These are phyloP conservation scores for Halichoeres trimaculatus DNA, from an alignment of 2,113 vertebrate genomes.

Conservation along the genomic window DNA sequence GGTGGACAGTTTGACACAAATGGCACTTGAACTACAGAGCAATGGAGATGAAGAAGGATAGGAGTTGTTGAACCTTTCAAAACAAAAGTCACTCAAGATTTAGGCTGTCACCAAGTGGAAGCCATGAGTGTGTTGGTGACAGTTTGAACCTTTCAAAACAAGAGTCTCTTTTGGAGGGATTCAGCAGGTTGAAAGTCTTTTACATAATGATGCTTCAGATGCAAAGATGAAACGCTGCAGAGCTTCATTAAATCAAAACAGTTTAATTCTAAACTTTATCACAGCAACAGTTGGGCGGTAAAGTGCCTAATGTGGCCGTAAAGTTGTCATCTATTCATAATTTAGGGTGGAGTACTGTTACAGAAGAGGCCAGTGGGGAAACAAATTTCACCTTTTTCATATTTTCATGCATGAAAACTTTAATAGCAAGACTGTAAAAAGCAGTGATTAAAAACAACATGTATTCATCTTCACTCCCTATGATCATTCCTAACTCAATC, in stretches of 20 bases:
- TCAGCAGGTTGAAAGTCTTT: not conserved
- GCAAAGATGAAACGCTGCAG: not conserved
- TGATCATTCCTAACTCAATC: constrained; percentile 12
- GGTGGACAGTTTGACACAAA: constrained; percentile 43
- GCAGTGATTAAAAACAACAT: not conserved
- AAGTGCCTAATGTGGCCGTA: not conserved
- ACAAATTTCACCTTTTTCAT: not conserved
- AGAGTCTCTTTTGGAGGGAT: constrained; percentile 9
- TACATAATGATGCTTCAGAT: not conserved
- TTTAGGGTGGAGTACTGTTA: constrained; percentile 4
- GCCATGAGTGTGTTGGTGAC: not conserved
- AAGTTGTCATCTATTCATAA: not conserved
- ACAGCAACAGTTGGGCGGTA: too few relatives aligned
- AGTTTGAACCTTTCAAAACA: not conserved
- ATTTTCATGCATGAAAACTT: constrained; percentile 12
- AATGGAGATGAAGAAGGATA: constrained; percentile 55
- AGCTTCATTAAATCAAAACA: not conserved
- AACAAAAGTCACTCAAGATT: constrained; percentile 11
- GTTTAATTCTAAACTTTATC: too few relatives aligned
- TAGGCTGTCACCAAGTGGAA: not conserved
- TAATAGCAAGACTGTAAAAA: constrained; percentile 11
- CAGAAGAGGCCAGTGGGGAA: constrained; percentile 5
- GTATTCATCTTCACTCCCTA: constrained; percentile 14
- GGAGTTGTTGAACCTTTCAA: constrained; percentile 29
- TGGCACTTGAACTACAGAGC: constrained; percentile 48